Evolutionary conservation across 2,888 invertebrate species (phyloP).

Genomic region (Tortricodes alternella): DNA sequence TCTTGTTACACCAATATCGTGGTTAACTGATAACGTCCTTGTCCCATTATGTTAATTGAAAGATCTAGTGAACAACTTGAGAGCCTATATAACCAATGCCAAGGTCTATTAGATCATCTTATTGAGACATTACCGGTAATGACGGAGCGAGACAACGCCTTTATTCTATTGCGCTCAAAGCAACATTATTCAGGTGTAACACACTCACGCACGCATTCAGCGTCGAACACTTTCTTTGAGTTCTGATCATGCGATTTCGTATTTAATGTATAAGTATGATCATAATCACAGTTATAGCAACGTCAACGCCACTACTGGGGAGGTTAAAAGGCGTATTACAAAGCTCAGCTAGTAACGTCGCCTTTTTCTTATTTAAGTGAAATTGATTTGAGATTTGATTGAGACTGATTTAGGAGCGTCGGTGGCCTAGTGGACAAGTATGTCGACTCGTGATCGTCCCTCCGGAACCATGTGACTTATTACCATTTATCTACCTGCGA

Average conservation of each 20-base stretch:
- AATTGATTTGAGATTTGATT: too few relatives aligned
- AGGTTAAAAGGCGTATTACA: too few relatives aligned
- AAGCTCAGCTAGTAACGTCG: too few relatives aligned
- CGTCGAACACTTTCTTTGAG: slow-evolving; percentile 48
- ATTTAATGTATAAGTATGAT: slow-evolving; percentile 23
- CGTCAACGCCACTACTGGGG: too few relatives aligned
- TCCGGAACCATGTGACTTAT: too few relatives aligned
- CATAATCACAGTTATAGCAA: neutral
- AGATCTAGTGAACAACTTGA: neutral
- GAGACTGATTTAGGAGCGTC: too few relatives aligned
- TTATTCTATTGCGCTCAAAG: slow-evolving; percentile 2
- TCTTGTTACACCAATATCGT: too few relatives aligned
- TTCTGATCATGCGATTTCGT: slow-evolving; percentile 48
- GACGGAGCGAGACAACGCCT: neutral
- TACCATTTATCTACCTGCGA: too few relatives aligned
- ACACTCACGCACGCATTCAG: slow-evolving; percentile 44
- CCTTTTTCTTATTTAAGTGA: too few relatives aligned
- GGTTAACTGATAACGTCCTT: too few relatives aligned
- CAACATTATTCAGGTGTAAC: slow-evolving; percentile 36
- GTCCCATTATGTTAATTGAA: neutral
- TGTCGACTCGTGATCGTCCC: too few relatives aligned
- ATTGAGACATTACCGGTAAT: slow-evolving; percentile 12
- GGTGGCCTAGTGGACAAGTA: too few relatives aligned
- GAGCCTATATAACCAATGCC: slow-evolving; percentile 22
- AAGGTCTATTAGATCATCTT: slow-evolving; percentile 30